phyloP scores from a whole-genome alignment of 2,888 invertebrate genomes.

The Drosophila sordidula region DNA sequence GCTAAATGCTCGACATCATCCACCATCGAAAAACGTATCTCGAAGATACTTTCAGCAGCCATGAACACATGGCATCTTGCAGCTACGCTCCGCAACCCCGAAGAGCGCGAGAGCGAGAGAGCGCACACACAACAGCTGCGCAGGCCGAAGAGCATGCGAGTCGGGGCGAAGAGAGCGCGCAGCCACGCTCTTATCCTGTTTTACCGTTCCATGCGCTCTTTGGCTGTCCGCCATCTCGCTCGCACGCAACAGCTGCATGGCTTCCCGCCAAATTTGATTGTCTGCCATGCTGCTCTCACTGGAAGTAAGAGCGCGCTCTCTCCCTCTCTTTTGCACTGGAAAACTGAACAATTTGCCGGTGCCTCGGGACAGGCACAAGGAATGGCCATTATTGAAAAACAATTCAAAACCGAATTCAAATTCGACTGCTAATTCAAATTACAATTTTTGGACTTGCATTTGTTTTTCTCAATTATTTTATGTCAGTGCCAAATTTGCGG shows the following conservation, averaged over 20 bases:
- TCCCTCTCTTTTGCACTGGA: constrained; percentile 32
- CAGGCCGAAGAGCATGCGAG: constrained; percentile 29
- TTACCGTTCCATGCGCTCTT: constrained; percentile 61
- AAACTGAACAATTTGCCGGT: constrained; percentile 43
- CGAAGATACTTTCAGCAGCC: constrained; percentile 38
- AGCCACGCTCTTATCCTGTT: constrained; percentile 55
- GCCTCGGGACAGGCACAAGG: constrained; percentile 18
- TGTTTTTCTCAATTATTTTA: constrained; percentile 31
- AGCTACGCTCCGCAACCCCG: constrained; percentile 40
- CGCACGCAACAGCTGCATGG: constrained; percentile 48
- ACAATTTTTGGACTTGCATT: constrained; percentile 19
- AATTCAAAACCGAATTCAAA: constrained; percentile 20
- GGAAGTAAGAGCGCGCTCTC: constrained; percentile 28
- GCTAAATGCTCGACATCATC: constrained; percentile 62
- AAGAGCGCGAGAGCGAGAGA: constrained; percentile 6
- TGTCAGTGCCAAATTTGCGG: constrained; percentile 52
- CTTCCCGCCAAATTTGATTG: constrained; percentile 75
- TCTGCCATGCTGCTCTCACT: constrained; percentile 45
- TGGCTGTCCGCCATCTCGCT: constrained; percentile 40
- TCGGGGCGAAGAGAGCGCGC: constrained; percentile 38
- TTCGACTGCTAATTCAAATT: constrained; percentile 9
- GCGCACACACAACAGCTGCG: constrained; percentile 46
- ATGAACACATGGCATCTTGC: constrained; percentile 47
- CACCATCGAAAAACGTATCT: constrained; percentile 47
- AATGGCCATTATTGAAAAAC: constrained; percentile 13